Evolutionary conservation across 2,113 vertebrate species (phyloP).

Genomic region (Geococcyx californianus): DNA sequence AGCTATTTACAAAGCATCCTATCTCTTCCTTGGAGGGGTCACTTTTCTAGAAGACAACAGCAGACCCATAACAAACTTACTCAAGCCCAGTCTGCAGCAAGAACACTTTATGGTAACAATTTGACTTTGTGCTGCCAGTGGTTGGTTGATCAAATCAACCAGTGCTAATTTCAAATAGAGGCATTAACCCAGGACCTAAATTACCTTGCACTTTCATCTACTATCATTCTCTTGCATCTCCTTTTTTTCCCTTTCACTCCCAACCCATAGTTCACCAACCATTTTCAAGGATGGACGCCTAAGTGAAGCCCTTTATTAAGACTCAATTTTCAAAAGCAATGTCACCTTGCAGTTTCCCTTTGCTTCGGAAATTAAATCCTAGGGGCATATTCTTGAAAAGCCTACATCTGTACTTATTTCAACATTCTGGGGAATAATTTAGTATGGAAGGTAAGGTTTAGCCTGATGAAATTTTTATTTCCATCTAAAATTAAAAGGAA

Average conservation of each 20-base stretch:
- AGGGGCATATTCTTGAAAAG: constrained; percentile 23
- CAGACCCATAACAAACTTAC: neutral
- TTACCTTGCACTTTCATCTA: neutral
- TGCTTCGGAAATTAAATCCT: constrained; percentile 34
- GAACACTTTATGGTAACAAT: neutral
- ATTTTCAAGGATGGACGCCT: constrained; percentile 39
- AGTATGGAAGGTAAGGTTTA: constrained; percentile 35
- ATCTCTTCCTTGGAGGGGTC: neutral
- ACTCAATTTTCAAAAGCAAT: constrained; percentile 20
- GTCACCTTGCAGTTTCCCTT: constrained; percentile 7
- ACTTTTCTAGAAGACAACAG: neutral
- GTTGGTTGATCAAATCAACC: neutral
- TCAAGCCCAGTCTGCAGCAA: neutral
- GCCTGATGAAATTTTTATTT: constrained; percentile 49
- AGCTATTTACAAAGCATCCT: neutral
- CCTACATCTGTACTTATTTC: constrained; percentile 19
- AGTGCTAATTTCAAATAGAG: neutral
- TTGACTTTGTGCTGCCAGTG: neutral
- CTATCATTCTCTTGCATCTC: neutral
- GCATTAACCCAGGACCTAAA: neutral
- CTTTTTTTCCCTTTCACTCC: neutral
- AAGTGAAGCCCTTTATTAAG: constrained; percentile 31
- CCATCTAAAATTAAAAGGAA: constrained; percentile 33
- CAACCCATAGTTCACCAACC: neutral
- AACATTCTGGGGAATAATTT: constrained; percentile 42